Evolutionary conservation across 2,888 invertebrate genomes (phyloP).

Genomic region (Myopa testacea): DNA sequence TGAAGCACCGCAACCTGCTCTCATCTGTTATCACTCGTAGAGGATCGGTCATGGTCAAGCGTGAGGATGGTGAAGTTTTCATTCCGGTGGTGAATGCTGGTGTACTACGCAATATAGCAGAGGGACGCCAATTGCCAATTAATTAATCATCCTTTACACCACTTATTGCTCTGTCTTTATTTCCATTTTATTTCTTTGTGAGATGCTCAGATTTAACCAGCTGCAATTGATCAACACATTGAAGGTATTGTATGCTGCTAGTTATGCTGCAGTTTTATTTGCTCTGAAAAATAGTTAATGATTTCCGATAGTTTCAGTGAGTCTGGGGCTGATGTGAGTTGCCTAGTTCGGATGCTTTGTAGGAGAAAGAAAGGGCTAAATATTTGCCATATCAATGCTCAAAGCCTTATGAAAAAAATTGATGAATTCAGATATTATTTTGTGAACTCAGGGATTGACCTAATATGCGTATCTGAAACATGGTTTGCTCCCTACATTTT

Average conservation of each 20-base stretch:
- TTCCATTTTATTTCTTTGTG: background rate
- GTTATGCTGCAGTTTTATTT: background rate
- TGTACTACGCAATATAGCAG: background rate
- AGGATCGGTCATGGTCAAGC: background rate
- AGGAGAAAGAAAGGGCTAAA: constrained; percentile 31
- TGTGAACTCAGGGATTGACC: constrained; percentile 30
- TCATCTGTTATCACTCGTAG: background rate
- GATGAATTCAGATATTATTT: constrained; percentile 33
- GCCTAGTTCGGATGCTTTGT: background rate
- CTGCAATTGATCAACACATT: background rate
- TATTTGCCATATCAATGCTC: constrained; percentile 38
- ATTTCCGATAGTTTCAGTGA: background rate
- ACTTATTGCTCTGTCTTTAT: too few relatives aligned
- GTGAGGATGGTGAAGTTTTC: background rate
- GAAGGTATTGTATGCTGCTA: background rate
- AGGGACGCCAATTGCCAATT: background rate
- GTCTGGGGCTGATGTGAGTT: background rate
- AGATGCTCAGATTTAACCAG: constrained; percentile 4
- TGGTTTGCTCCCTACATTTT: constrained; percentile 24
- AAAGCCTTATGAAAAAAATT: constrained; percentile 35
- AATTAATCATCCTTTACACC: too few relatives aligned
- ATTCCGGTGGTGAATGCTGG: background rate
- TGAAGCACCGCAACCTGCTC: background rate
- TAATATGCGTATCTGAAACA: constrained; percentile 38
- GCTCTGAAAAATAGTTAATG: background rate